Evolutionary conservation across 1,140 invertebrate species (phyloP).

Genomic region (Penaeus vannamei): DNA sequence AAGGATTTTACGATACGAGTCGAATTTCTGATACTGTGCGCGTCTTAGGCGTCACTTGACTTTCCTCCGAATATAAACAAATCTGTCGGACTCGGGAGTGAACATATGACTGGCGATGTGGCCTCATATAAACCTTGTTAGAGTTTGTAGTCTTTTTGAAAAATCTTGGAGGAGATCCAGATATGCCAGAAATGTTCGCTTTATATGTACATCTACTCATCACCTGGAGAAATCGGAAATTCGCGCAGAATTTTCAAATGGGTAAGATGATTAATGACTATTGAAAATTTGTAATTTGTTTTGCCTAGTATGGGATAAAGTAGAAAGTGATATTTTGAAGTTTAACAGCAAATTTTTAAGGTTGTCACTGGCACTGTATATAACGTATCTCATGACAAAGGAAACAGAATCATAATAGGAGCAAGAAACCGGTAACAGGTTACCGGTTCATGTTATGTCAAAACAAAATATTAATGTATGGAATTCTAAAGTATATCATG

Average conservation of each 20-base stretch:
- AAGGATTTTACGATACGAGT: too few relatives aligned
- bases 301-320: neutral
- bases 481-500: too few relatives aligned
- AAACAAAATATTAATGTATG: neutral
- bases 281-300: neutral
- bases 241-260: constrained; percentile 32
- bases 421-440: too few relatives aligned
- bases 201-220: neutral
- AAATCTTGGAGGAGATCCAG: constrained; percentile 17
- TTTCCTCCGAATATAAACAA: too few relatives aligned
- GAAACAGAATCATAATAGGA: too few relatives aligned
- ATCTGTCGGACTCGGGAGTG: neutral
- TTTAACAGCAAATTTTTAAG: too few relatives aligned
- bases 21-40: too few relatives aligned
- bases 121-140: too few relatives aligned
- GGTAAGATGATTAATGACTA: neutral
- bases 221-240: constrained; percentile 14
- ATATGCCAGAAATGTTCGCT: neutral
- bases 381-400: too few relatives aligned
- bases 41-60: too few relatives aligned
- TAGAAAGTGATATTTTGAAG: neutral
- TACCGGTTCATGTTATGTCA: too few relatives aligned
- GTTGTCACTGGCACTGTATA: too few relatives aligned
- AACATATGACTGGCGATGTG: neutral
- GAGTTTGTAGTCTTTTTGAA: neutral